Evolutionary conservation across 1,140 invertebrate species (phyloP).

Genomic region (Zaprionus camerounensis): DNA sequence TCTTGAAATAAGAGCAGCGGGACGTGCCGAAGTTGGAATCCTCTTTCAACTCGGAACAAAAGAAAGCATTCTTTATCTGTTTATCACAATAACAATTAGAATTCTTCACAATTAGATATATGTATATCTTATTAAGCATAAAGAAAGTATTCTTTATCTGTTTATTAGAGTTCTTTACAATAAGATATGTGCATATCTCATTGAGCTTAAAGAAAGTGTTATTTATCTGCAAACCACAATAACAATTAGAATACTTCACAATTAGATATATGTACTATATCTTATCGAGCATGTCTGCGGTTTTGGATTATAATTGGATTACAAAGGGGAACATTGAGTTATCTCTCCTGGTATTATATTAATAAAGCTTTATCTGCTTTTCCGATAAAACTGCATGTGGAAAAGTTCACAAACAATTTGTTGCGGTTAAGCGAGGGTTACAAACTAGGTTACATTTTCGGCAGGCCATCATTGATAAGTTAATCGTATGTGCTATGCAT

Average conservation of each 20-base stretch:
- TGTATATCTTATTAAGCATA: too few relatives aligned
- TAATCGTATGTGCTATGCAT: background rate
- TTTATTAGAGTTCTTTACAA: background rate
- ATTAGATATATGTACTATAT: background rate
- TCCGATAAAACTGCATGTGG: background rate
- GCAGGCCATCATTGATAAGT: background rate
- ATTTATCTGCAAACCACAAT: background rate
- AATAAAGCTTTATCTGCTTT: background rate
- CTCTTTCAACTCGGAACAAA: constrained; percentile 8
- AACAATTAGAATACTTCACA: background rate
- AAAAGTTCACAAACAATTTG: background rate
- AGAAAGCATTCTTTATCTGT: background rate
- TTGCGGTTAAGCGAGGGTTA: background rate
- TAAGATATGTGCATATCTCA: background rate
- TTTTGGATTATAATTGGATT: background rate
- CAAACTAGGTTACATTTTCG: background rate
- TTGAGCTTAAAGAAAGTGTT: background rate
- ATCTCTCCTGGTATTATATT: background rate
- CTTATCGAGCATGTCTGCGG: background rate
- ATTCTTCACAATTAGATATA: background rate
- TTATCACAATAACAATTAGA: background rate
- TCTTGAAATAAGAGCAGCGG: background rate
- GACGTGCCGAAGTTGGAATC: constrained; percentile 1
- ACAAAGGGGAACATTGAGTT: background rate
- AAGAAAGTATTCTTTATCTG: background rate